Percentiles rank a stretch among this genome's conserved stretches.
phyloP scores from a whole-genome alignment of 2,888 invertebrate species.

The Phymatocera aterrima region DNA sequence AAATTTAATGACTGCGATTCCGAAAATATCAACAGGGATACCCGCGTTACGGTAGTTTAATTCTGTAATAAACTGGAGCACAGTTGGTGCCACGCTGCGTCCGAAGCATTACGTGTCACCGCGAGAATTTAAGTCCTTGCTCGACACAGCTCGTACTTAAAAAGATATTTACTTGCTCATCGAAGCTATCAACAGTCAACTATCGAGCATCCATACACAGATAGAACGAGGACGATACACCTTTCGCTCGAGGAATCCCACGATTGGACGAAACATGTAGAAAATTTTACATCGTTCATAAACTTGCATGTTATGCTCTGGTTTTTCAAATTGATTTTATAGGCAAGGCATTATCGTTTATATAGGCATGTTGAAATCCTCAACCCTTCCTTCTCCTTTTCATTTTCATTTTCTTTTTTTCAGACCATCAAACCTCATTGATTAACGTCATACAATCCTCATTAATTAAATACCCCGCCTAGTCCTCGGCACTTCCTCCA shows the following conservation, averaged over 20 bases:
- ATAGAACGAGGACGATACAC: not conserved
- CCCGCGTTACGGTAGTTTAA: not conserved
- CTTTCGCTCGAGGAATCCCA: slow-evolving; percentile 11
- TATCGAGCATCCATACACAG: not conserved
- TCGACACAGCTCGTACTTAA: slow-evolving; percentile 32
- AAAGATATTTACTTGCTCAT: slow-evolving; percentile 32
- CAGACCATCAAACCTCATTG: not conserved
- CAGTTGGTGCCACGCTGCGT: not conserved
- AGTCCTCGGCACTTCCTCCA: not conserved
- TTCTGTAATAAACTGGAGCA: not conserved
- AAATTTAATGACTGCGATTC: slow-evolving; percentile 31
- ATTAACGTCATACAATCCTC: slow-evolving; percentile 18
- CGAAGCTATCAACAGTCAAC: not conserved
- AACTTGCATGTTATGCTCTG: slow-evolving; percentile 38
- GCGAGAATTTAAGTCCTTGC: slow-evolving; percentile 39
- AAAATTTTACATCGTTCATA: slow-evolving; percentile 21
- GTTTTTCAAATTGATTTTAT: slow-evolving; percentile 41
- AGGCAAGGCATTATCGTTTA: slow-evolving; percentile 23
- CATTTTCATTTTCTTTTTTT: not conserved
- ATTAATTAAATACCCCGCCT: slow-evolving; percentile 23
- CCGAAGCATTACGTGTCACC: slow-evolving; percentile 29
- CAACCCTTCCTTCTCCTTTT: no score
- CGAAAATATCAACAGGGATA: not conserved
- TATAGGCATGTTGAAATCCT: not conserved
- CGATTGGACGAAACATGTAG: not conserved